Evolutionary conservation across 1,140 invertebrate genomes (phyloP).

Genomic region (Brachionus koreanus): DNA sequence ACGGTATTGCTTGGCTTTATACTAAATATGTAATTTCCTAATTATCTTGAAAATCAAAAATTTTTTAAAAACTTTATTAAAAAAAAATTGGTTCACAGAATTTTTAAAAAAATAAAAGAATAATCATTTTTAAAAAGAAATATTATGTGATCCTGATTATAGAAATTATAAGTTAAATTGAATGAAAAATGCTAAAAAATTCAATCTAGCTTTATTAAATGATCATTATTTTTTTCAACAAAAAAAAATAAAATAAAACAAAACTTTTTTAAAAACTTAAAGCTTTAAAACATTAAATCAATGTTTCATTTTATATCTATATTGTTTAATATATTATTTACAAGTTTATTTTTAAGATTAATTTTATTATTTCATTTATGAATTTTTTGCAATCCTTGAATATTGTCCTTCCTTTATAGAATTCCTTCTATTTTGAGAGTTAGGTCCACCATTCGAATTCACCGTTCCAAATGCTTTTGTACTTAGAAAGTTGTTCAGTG

Average conservation of each 20-base stretch:
- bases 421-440: not conserved
- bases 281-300: slow-evolving; percentile 18
- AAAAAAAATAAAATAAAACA: not conserved
- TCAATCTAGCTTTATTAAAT: not conserved
- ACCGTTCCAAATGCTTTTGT: slow-evolving; percentile 8
- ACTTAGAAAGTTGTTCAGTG: not conserved
- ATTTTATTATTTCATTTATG: slow-evolving; percentile 3
- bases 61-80: too few species aligned
- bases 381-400: slow-evolving; percentile 6
- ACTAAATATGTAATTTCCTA: too few species aligned
- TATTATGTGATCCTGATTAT: not conserved
- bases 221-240: not conserved
- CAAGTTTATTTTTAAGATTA: not conserved
- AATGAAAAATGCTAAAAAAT: not conserved
- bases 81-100: too few species aligned
- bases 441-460: not conserved
- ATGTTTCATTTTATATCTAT: not conserved
- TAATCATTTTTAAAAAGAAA: not conserved
- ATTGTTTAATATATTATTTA: not conserved
- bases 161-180: not conserved
- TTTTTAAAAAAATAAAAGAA: too few species aligned
- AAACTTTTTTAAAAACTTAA: not conserved
- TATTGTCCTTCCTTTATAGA: slow-evolving; percentile 21
- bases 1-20: too few species aligned
- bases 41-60: too few species aligned